Conservation (phyloP, 30 jellyfish, hydroid and myxozoan genomes). For the Aurelia sp. region DNA sequence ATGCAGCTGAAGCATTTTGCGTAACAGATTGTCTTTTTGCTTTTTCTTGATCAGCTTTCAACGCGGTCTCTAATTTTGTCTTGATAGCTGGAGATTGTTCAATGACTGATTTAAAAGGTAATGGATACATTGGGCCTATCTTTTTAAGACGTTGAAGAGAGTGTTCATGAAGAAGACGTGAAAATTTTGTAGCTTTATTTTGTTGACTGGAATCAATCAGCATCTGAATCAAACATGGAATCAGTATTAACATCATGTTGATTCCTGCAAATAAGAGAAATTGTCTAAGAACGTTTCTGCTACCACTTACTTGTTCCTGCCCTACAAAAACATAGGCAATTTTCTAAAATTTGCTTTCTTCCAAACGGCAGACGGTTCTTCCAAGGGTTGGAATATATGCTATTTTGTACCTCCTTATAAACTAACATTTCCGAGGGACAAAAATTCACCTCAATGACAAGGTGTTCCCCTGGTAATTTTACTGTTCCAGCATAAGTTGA, state of each 20-base stretch:
- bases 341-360: no score
- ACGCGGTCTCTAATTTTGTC: slow-evolving; percentile 79
- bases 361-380: no score
- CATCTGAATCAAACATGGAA: slow-evolving; percentile 67
- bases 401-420: no score
- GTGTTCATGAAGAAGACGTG: slow-evolving; percentile 81
- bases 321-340: no score
- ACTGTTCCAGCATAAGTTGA: no score
- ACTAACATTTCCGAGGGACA: no score
- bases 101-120: slow-evolving; percentile 79
- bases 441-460: no score
- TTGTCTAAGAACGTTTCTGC: no score
- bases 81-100: slow-evolving; percentile 86
- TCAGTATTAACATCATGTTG: slow-evolving; percentile 78
- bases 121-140: slow-evolving; percentile 94
- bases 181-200: slow-evolving; percentile 51
- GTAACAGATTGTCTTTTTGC: slow-evolving; percentile 29
- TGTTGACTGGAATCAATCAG: slow-evolving; percentile 57
- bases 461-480: no score
- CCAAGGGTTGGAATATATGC: no score
- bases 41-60: slow-evolving; percentile 81
- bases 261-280: slow-evolving; percentile 54
- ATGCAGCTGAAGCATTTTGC: slow-evolving; percentile 20
- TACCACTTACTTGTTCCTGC: no score
- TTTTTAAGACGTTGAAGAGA: slow-evolving; percentile 87